Evolutionary conservation across 2,888 invertebrate genomes (phyloP).

Genomic region (Galerucella pusilla): DNA sequence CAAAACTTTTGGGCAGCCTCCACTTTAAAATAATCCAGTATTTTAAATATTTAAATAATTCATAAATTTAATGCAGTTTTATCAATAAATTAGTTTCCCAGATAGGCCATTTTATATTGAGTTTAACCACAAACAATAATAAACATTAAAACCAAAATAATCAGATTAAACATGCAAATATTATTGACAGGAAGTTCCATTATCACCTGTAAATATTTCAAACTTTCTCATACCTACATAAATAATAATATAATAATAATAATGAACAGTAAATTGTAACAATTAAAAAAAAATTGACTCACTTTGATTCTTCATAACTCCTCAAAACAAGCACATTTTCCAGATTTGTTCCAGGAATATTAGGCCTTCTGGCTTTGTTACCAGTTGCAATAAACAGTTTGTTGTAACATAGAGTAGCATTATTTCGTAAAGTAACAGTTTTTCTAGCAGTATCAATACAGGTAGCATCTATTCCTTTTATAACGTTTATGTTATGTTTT

Average conservation of each 20-base stretch:
- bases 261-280: not conserved
- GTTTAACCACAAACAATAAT: not conserved
- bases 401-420: constrained; percentile 7
- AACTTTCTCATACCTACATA: not conserved
- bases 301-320: constrained; percentile 76
- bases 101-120: not conserved
- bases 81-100: too few species aligned
- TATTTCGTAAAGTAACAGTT: constrained; percentile 70
- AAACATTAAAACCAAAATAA: not conserved
- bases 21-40: too few species aligned
- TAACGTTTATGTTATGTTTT: constrained; percentile 78
- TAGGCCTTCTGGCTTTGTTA: constrained; percentile 68
- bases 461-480: constrained; percentile 75
- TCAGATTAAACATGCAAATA: not conserved
- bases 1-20: too few species aligned
- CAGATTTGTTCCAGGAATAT: constrained; percentile 71
- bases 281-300: not conserved
- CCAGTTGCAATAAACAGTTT: constrained; percentile 28
- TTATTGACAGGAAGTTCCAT: not conserved
- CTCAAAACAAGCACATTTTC: constrained; percentile 80
- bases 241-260: not conserved
- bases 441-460: constrained; percentile 73
- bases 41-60: too few species aligned
- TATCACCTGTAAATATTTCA: not conserved
- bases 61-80: too few species aligned